Percentiles rank a stretch among this genome's conserved stretches.
These are phyloP conservation scores for Oncorhynchus nerka DNA, from an alignment of 2,113 vertebrate species.

Conservation along the genomic window DNA sequence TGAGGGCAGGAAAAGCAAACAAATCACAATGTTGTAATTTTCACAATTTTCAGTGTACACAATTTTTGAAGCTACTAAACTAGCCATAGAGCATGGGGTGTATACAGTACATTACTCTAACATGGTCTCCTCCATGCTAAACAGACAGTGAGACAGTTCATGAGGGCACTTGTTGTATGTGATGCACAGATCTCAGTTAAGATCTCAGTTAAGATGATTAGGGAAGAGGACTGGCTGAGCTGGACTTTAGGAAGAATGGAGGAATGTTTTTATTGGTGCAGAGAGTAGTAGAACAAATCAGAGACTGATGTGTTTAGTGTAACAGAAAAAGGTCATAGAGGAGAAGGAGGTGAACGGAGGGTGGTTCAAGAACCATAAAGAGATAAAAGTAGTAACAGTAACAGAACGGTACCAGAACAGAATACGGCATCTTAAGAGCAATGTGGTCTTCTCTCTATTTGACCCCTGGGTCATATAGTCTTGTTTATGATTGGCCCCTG, in stretches of 20 bases:
- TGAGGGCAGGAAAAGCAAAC: slow-evolving; percentile 12
- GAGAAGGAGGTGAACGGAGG: neutral
- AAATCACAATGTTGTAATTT: neutral
- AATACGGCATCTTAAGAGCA: no score
- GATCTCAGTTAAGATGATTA: neutral
- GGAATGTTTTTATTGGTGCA: neutral
- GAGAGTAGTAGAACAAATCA: neutral
- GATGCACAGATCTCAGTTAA: neutral
- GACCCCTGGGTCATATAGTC: no score
- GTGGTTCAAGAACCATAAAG: neutral
- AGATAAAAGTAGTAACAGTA: neutral
- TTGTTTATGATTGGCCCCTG: no score
- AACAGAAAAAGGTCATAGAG: neutral
- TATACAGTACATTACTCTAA: slow-evolving; percentile 37
- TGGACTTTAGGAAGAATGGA: neutral
- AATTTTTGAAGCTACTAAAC: slow-evolving; percentile 6
- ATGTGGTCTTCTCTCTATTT: no score
- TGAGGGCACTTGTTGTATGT: slow-evolving; percentile 9
- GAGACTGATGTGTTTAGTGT: neutral
- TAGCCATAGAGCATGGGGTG: slow-evolving; percentile 36
- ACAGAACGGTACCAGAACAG: no score
- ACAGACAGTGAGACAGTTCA: slow-evolving; percentile 15
- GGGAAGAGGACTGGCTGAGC: slow-evolving; percentile 1
- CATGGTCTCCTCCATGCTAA: slow-evolving; percentile 5
- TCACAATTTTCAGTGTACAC: neutral